phyloP scores from a whole-genome alignment of 2,113 vertebrate genomes.

The Odocoileus hemionus region DNA sequence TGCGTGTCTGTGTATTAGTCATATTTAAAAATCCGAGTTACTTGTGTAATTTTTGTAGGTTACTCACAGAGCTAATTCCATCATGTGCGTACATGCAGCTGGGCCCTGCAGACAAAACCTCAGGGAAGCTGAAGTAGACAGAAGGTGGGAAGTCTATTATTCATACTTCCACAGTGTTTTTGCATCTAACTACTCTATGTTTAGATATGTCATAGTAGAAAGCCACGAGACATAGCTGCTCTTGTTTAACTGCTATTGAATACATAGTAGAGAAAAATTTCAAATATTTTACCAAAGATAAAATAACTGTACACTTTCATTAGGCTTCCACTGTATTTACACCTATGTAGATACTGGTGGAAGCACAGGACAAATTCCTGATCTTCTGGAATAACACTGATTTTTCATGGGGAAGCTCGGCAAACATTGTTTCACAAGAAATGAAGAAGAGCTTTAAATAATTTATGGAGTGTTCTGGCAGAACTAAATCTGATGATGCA shows the following conservation, averaged over 20 bases:
- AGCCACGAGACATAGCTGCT: constrained; percentile 60
- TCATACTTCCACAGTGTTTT: constrained; percentile 58
- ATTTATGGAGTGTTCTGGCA: background rate
- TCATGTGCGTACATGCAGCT: constrained; percentile 73
- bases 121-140: constrained; percentile 62
- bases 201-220: constrained; percentile 50
- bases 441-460: constrained; percentile 3
- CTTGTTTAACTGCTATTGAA: constrained; percentile 21
- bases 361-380: background rate
- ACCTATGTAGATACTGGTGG: background rate
- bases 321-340: constrained; percentile 17
- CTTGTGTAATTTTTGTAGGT: constrained; percentile 80
- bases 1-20: constrained; percentile 82
- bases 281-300: background rate
- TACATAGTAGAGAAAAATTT: constrained; percentile 25
- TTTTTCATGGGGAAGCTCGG: constrained; percentile 46
- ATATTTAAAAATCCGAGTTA: constrained; percentile 80
- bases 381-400: constrained; percentile 51
- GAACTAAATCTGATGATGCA: background rate
- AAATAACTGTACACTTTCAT: constrained; percentile 18
- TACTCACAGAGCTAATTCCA: constrained; percentile 80
- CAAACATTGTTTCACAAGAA: background rate
- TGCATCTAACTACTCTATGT: constrained; percentile 63
- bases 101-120: constrained; percentile 74
- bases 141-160: constrained; percentile 45